Conservation (phyloP, 2,797 vertebrate genomes). For the Moxostoma hubbsi region DNA sequence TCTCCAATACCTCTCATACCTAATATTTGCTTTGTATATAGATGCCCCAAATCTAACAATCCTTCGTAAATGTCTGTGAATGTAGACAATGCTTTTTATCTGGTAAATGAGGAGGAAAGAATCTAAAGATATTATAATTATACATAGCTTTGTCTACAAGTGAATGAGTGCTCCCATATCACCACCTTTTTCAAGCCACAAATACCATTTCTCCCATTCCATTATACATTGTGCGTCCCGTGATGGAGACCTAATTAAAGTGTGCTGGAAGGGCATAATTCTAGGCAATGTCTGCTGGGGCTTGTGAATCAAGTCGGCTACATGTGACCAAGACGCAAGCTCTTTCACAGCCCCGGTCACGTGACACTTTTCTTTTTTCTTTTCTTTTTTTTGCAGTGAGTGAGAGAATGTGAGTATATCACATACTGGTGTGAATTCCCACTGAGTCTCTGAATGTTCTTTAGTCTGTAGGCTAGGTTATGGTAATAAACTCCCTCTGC, state of each 20-base stretch:
- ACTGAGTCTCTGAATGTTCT: constrained; percentile 48
- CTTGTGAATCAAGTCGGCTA: constrained; percentile 48
- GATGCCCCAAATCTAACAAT: constrained; percentile 4
- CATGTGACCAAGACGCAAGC: constrained; percentile 46
- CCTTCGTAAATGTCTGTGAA: not conserved
- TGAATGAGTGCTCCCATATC: not conserved
- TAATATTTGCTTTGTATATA: not conserved
- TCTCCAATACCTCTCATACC: not conserved
- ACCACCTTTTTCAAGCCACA: constrained; percentile 7
- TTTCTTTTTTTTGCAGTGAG: constrained; percentile 8
- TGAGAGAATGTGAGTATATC: constrained; percentile 47
- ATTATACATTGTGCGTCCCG: constrained; percentile 24
- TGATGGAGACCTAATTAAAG: constrained; percentile 45
- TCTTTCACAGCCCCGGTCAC: constrained; percentile 36
- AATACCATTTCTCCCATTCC: constrained; percentile 18
- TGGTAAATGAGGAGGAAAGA: not conserved
- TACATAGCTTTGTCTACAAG: constrained; percentile 12
- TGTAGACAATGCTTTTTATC: not conserved
- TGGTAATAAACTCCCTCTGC: constrained; percentile 32
- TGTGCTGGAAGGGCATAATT: constrained; percentile 39
- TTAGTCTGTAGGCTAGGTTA: constrained; percentile 39
- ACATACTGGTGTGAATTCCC: constrained; percentile 58
- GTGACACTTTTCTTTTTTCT: constrained; percentile 33
- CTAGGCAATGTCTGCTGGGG: constrained; percentile 50
- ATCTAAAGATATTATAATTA: constrained; percentile 7